phyloP scores from a whole-genome alignment of 2,888 invertebrate species.

The Himalopsyche anomala region DNA sequence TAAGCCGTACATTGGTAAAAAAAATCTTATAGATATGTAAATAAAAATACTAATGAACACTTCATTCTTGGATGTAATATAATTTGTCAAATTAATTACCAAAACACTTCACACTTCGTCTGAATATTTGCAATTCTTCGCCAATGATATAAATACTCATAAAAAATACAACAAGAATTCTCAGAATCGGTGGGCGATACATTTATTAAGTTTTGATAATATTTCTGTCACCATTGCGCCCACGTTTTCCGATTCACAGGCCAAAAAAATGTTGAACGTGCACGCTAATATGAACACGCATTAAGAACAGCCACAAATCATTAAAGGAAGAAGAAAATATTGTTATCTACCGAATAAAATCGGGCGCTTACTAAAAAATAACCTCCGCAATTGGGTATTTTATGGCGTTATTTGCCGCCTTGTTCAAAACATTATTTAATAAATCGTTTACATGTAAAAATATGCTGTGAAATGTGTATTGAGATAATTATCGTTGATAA shows the following conservation, averaged over 20 bases:
- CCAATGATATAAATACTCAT: background rate
- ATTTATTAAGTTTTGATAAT: constrained; percentile 34
- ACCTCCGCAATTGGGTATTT: background rate
- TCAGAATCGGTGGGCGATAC: constrained; percentile 23
- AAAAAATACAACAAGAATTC: background rate
- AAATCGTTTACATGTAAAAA: background rate
- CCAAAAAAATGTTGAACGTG: background rate
- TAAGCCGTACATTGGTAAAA: too few relatives aligned
- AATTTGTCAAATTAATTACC: constrained; percentile 16
- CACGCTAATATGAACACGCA: constrained; percentile 14
- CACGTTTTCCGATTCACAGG: constrained; percentile 19
- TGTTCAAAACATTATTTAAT: background rate
- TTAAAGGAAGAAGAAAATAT: constrained; percentile 9
- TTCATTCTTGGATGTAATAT: background rate
- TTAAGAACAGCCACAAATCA: constrained; percentile 20
- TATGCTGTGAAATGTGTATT: background rate
- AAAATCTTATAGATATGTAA: too few relatives aligned
- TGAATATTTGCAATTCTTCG: background rate
- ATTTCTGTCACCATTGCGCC: constrained; percentile 36
- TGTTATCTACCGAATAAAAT: background rate
- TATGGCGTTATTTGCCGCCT: background rate
- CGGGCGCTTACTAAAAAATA: background rate
- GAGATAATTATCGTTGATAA: background rate
- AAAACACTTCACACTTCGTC: background rate
- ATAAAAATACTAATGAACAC: background rate